Percentiles rank a stretch among this genome's conserved stretches.
Evolutionary conservation across 2,797 vertebrate species (phyloP).

Genomic region (Geotrypetes seraphini): DNA sequence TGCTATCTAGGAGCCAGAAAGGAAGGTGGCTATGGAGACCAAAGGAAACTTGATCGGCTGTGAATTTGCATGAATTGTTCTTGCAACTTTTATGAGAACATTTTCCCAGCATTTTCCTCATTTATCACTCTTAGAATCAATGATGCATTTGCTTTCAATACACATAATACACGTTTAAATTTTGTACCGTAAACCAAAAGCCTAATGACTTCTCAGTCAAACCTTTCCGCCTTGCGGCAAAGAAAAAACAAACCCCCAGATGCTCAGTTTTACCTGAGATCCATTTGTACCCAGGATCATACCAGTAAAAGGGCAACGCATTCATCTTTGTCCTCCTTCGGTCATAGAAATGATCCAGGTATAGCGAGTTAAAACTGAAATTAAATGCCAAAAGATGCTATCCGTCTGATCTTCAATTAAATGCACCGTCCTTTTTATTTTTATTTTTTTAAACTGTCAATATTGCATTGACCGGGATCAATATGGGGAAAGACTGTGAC

Average conservation of each 20-base stretch:
- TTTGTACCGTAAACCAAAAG: slow-evolving; percentile 44
- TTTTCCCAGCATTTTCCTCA: no score
- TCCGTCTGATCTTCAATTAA: slow-evolving; percentile 66
- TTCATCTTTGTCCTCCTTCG: slow-evolving; percentile 59
- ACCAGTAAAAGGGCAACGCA: slow-evolving; percentile 61
- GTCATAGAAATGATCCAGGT: slow-evolving; percentile 41
- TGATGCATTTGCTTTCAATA: no score
- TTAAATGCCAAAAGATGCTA: slow-evolving; percentile 57
- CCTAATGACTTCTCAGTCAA: slow-evolving; percentile 60
- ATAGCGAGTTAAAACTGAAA: slow-evolving; percentile 41
- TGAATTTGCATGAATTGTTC: no score
- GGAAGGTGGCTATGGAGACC: no score
- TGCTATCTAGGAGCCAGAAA: no score
- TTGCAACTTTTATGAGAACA: no score
- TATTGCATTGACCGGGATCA: slow-evolving; percentile 58
- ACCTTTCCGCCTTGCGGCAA: slow-evolving; percentile 55
- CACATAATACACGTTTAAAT: no score
- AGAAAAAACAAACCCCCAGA: slow-evolving; percentile 57
- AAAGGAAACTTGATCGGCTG: no score
- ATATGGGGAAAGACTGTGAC: slow-evolving; percentile 58
- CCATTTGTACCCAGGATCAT: slow-evolving; percentile 47
- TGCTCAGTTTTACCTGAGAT: slow-evolving; percentile 54
- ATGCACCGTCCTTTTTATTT: no score
- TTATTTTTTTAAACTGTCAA: slow-evolving; percentile 71
- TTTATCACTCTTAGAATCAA: no score